phyloP scores from a whole-genome alignment of 1,140 invertebrate species.

The Gonatopus flavifemur region DNA sequence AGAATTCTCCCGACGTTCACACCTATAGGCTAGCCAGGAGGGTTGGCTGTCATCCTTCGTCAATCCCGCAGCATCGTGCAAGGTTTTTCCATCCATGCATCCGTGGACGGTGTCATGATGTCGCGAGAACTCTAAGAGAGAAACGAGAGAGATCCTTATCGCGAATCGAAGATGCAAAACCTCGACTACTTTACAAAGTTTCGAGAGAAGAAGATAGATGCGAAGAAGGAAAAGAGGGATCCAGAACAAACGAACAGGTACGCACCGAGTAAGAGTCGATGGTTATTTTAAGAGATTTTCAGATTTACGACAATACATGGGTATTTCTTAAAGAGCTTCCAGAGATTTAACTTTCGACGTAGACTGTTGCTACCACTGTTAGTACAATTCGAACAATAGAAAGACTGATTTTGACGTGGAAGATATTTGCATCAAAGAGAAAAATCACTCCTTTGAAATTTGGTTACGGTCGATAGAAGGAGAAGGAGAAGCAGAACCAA shows the following conservation, averaged over 20 bases:
- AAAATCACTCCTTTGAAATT: constrained; percentile 24
- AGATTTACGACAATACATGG: constrained; percentile 37
- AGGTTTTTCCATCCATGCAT: background rate
- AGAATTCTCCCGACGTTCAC: constrained; percentile 17
- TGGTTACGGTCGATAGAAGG: no score
- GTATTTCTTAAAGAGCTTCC: background rate
- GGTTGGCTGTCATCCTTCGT: constrained; percentile 26
- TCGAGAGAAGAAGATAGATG: constrained; percentile 7
- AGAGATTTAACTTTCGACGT: constrained; percentile 26
- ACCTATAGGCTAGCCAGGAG: constrained; percentile 10
- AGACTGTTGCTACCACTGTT: no score
- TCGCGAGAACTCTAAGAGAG: background rate
- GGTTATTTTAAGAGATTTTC: constrained; percentile 46
- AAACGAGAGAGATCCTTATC: constrained; percentile 22
- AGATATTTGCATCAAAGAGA: constrained; percentile 25
- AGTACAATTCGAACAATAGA: constrained; percentile 23
- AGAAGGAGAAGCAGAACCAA: no score
- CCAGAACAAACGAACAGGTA: constrained; percentile 22
- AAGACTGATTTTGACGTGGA: constrained; percentile 4
- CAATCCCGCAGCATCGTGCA: constrained; percentile 10
- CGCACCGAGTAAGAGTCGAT: no score
- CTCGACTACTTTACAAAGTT: no score
- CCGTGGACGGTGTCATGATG: background rate
- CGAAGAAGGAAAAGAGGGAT: constrained; percentile 19
- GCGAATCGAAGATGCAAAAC: constrained; percentile 33